Base-by-base conservation (phyloP, 2,797 vertebrate genomes). In the Enteromius trimaculatus region DNA sequence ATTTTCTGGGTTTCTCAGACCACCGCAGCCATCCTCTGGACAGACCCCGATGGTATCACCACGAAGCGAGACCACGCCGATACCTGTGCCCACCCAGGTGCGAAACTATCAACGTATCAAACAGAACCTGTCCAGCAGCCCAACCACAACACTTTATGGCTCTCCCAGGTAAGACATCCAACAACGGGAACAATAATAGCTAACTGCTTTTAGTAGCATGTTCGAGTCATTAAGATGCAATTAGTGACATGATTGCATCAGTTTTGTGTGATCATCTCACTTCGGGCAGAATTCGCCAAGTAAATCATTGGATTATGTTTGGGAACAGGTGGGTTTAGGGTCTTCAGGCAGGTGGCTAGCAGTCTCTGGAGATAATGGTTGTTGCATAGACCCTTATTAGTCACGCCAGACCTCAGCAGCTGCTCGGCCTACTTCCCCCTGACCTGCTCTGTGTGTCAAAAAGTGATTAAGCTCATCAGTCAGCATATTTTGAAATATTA, bases 31-130 rank as follows among this genome's bases (percentile, higher is more conserved):
- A 0, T 71, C 87, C 2, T 81, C 91, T 0, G 94, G 94, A 77
- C 95, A 93, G 84, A 91, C 92, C 11, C 94, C 96, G 4, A 93
- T 95, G 0, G 92, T 96, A 76, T 97, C 97, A 10, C 96, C 97
- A 9, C 94, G 96, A 78, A 96, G 95, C 0, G 96, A 99, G 90
- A 97, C 97, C 1, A 96, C 95, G 0, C 98, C 98, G 0, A 97
- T 99, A 90, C 98, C 98, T 0, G 98, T 99, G 75, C 98, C 97
- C 80, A 99, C 97, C 1, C 98, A 99, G 92, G 95, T 99, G 8
- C 96, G 96, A 85, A 99, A 99, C 91, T 99, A 99, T 86, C 98
- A 99, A 89, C 96, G 97, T 86, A 98, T 99, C 71, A 98, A 99
- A 47, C 98, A 99, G 94, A 97, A 98, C 90, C 97, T 99, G 34